These are phyloP conservation scores for Pipra filicauda DNA, from an alignment of 2,113 vertebrate genomes.

Conservation along the genomic window DNA sequence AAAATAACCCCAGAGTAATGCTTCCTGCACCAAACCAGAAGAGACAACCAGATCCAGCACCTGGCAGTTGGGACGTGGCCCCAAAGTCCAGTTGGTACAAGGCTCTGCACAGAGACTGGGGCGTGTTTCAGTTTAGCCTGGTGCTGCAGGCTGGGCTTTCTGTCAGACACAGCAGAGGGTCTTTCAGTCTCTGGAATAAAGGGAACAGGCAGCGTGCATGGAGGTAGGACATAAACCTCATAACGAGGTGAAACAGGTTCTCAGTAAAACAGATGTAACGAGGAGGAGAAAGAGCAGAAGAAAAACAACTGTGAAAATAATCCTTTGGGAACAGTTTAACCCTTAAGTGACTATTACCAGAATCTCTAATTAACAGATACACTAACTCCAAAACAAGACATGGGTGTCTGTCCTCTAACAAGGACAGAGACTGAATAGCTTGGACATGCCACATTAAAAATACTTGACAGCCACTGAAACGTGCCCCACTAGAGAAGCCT, in stretches of 20 bases:
- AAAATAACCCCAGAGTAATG: not conserved
- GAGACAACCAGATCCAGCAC: not conserved
- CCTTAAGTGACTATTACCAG: not conserved
- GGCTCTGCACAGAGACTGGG: not conserved
- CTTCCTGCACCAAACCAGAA: not conserved
- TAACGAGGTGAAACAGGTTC: not conserved
- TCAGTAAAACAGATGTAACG: not conserved
- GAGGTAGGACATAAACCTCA: not conserved
- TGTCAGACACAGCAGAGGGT: not conserved
- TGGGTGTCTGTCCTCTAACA: not conserved
- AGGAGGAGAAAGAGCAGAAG: not conserved
- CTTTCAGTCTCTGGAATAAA: not conserved
- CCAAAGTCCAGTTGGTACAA: not conserved
- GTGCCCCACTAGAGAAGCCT: not conserved
- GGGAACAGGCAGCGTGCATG: not conserved
- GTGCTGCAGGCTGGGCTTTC: not conserved
- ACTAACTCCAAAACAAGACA: conserved; percentile 11
- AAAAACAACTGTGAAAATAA: not conserved
- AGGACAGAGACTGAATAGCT: not conserved
- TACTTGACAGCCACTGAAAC: not conserved
- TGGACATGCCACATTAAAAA: not conserved
- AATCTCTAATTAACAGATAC: not conserved
- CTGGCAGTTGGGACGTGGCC: not conserved
- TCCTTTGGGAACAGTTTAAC: not conserved
- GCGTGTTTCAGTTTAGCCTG: not conserved